A percentile compares a stretch with the other conserved stretches of the same genome.
phyloP scores from a whole-genome alignment of 2,888 invertebrate genomes.

The Dryobotodes eremita region DNA sequence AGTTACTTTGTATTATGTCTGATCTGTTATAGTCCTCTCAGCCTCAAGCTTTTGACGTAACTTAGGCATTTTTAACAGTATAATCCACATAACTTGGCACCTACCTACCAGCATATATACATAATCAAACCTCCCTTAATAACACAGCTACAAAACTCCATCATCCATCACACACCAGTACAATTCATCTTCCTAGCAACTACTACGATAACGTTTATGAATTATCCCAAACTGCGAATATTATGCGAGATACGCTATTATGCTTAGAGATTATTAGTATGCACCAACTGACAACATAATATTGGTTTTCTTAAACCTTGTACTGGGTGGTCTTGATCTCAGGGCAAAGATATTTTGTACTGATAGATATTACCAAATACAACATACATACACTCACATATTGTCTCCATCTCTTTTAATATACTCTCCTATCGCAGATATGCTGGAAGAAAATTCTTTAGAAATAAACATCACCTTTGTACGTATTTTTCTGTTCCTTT shows the following conservation, averaged over 20 bases:
- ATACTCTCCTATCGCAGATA: no score
- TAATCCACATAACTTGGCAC: not conserved
- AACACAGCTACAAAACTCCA: constrained; percentile 38
- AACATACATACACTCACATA: no score
- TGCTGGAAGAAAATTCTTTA: no score
- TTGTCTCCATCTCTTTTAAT: no score
- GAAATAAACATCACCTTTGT: no score
- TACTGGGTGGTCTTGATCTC: not conserved
- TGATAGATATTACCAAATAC: not conserved
- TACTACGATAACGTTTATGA: constrained; percentile 43
- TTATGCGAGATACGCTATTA: constrained; percentile 59
- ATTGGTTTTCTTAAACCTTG: constrained; percentile 20
- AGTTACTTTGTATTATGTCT: not conserved
- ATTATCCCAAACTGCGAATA: constrained; percentile 58
- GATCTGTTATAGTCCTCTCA: not conserved
- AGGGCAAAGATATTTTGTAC: not conserved
- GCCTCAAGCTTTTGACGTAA: not conserved
- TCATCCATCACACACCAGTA: constrained; percentile 52
- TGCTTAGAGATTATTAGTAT: constrained; percentile 79
- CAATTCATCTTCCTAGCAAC: constrained; percentile 49
- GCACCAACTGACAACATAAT: constrained; percentile 68
- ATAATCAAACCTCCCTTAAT: constrained; percentile 2
- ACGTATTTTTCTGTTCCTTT: no score
- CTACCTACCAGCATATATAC: no score
- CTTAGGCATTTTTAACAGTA: not conserved